Evolutionary conservation across 2,113 vertebrate genomes (phyloP), one percentile per base, ranked within the genome.

Genomic region (Austrofundulus limnaeus): DNA sequence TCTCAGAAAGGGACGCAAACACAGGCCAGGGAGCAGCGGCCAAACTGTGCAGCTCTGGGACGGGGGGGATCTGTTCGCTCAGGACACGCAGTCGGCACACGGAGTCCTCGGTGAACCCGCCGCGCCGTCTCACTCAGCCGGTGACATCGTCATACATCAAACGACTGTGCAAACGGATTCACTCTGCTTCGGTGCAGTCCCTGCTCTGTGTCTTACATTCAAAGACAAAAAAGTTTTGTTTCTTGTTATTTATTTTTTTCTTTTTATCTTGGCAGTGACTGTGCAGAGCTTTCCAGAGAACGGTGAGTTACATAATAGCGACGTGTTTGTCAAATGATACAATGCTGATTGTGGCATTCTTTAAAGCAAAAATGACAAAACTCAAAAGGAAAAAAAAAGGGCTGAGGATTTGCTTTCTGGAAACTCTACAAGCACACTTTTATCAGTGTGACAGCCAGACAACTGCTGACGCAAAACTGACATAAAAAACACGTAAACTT

Each of bases 1-100:
- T 83, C 85, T 72, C 82, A 81, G 72, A 84, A 72, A 71, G 61
- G 69, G 71, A 80, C 77, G 66, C 70, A 72, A 77, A 74, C 68
- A 63, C 59, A 39, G 68, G 73, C 69, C 69, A 25, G 54, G 49
- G 50, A 69, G 75, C 68, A 11, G 75, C 79, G 49, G 78, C 81
- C 76, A 70, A 70, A 14, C 75, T 39, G 63, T 61, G 14, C 66
- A 64, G 61, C 75, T 17, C 53, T 12, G 56, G 48, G 57, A 79
- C 67, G 48, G 42, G 6, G 59, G 60, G 64, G 67, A 43, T 62
- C 67, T 72, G 71, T 78, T 34, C 58, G 62, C 60, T 53, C 2
- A n/a, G 81, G 73, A 74, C 48, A 20, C 64, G 39, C 8, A 4
- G 21, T 41, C 5, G 16, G 50, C 78, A 62, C 73, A 13, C 69